phyloP scores from a whole-genome alignment of 2,113 vertebrate species.

The Orthonyx spaldingii region DNA sequence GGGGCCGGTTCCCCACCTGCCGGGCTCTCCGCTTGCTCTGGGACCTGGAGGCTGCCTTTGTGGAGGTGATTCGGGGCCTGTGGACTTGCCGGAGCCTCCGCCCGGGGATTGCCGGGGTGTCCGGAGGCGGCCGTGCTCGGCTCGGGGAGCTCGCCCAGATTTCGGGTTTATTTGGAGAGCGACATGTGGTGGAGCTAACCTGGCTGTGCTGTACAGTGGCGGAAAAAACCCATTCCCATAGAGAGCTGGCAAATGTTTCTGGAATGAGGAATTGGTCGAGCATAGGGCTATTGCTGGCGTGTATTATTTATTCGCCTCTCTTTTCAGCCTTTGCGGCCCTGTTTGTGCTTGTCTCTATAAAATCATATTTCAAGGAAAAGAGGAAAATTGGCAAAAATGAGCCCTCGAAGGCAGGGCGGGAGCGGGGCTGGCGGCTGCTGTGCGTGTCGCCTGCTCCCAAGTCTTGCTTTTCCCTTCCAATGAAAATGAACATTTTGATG shows the following conservation, averaged over 20 bases:
- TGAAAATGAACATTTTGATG: constrained; percentile 40
- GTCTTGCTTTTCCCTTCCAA: constrained; percentile 45
- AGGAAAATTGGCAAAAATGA: neutral
- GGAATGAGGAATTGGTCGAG: neutral
- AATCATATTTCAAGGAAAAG: neutral
- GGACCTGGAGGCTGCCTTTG: neutral
- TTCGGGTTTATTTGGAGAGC: neutral
- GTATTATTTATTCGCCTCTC: neutral
- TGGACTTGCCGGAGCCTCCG: neutral
- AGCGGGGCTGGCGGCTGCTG: neutral
- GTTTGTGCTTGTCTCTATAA: neutral
- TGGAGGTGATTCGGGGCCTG: neutral
- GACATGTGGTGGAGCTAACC: neutral
- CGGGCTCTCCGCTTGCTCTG: neutral
- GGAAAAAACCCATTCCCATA: neutral
- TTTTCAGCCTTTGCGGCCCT: neutral
- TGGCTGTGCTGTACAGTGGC: neutral
- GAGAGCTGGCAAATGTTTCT: neutral
- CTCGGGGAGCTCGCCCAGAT: neutral
- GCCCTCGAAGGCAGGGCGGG: neutral
- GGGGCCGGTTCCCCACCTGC: neutral
- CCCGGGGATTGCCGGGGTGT: neutral
- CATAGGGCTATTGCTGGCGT: neutral
- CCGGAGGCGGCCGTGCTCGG: neutral
- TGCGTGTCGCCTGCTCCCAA: neutral